Evolutionary conservation across 2,888 invertebrate genomes (phyloP), one percentile per base, ranked within the genome.

Genomic region (Oasisia sp.): DNA sequence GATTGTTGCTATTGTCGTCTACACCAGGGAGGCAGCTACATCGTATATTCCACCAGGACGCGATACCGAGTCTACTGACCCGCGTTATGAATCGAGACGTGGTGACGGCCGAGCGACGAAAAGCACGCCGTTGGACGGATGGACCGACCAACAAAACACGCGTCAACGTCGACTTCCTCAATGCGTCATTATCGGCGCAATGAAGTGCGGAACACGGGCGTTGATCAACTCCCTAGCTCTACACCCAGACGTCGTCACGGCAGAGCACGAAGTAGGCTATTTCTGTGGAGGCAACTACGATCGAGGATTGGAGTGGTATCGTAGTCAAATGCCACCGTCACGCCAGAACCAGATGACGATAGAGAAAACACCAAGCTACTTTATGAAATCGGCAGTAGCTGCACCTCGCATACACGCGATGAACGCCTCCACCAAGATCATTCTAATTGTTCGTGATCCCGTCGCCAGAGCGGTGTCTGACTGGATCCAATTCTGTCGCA

Each of bases 281-380:
- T 92, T 92, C 96, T 99, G 99, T 97, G 97, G 98, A 12, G 8
- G 98, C 96, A 99, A 98, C 96, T 97, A 50, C 50, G 50, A 97
- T 92, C 97, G 97, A 94, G 99, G 99, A 0, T 97, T 98, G 93
- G 98, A 99, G 93, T 99, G 99, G 99, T 89, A 89, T 89, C 89
- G 89, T 12, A 32, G 32, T 32, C 89, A 89, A 89, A 89, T 89
- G 89, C 89, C 89, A 11, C 4, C 12, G 89, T 32, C 32, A 32
- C 32, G 32, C 12, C 89, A 32, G 89, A 32, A 32, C 14, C 89
- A 89, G 32, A 32, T 89, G 0, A 89, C 89, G 11, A 32, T 89
- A 11, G 89, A 89, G 89, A 89, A 89, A 89, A 14, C 89, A 19
- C 89, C 89, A 32, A 9, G 14, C 89, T 89, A 89, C 32, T 89